Base-by-base conservation (phyloP, 2,113 vertebrate species). In the Cinclus cinclus region DNA sequence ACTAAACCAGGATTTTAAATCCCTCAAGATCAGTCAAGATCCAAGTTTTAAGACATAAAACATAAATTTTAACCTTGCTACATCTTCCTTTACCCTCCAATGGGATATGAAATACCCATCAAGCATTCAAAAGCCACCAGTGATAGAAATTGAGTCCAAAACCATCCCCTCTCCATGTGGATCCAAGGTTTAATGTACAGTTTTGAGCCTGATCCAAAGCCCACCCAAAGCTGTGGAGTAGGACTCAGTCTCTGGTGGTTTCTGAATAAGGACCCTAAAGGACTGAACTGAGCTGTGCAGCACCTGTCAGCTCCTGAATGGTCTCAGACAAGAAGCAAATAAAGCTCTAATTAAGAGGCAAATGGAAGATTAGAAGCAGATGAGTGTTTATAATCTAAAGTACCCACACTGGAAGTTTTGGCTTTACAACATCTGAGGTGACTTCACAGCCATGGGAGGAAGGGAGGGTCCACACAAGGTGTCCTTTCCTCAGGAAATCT, bases 261-360 rank as follows among this genome's bases (percentile, higher is more conserved):
- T 83, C 83, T 70, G 90, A 63, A 44, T 70, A 8, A 55, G 8
- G 20, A 55, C n/a, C 76, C 59, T 42, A 11, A 80, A 86, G 85
- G 64, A 39, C 52, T 77, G 84, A 55, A 80, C 0, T n/a, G 67
- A 83, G 60, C 35, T 47, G 27, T 63, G 50, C 37, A 24, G 44
- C 42, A 21, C 55, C 84, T 65, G 46, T 63, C 94, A 95, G 33
- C 50, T 95, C 87, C 76, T 63, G 73, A 52, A 83, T 67, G 63
- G 37, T 9, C 55, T 77, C n/a, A 12, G 17, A 70, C 68, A 70
- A 90, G n/a, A 50, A 80, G 35, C 42, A 92, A 83, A 95, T 95
- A 94, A 58, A 47, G 63, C 27, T 67, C 80, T 67, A 96, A 88
- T 92, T 88, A 90, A 69, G 76, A 90, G 39, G 30, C 13, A 86